These are phyloP conservation scores for Koerneria pararmatus DNA, from an alignment of 2,888 invertebrate species.

Conservation along the genomic window DNA sequence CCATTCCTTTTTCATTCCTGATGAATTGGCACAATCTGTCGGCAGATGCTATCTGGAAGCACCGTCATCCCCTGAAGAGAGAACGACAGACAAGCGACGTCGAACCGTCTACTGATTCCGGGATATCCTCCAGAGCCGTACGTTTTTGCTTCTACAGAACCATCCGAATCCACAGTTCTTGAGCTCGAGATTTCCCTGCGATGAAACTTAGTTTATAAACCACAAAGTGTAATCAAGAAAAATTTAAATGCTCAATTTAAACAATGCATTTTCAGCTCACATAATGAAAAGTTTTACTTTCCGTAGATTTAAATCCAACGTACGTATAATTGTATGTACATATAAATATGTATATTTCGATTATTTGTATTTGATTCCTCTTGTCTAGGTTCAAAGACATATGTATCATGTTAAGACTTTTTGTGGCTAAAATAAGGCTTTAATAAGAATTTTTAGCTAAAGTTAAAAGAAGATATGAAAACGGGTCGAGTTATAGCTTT, in stretches of 20 bases:
- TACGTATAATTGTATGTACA: too few relatives aligned
- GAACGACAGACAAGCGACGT: conserved; percentile 17
- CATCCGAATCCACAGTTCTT: not conserved
- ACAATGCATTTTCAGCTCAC: not conserved
- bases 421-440: too few relatives aligned
- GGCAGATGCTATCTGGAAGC: conserved; percentile 5
- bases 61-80: conserved; percentile 12
- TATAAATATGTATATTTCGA: too few relatives aligned
- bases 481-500: too few relatives aligned
- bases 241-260: too few relatives aligned
- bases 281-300: not conserved
- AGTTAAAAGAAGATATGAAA: too few relatives aligned
- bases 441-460: too few relatives aligned
- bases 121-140: conserved; percentile 23
- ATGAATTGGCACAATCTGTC: conserved; percentile 16
- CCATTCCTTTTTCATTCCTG: too few relatives aligned
- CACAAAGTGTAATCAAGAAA: not conserved
- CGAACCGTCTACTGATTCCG: not conserved
- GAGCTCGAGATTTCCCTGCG: not conserved
- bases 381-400: too few relatives aligned
- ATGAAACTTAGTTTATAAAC: not conserved
- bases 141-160: not conserved
- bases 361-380: too few relatives aligned
- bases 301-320: too few relatives aligned
- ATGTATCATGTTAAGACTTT: too few relatives aligned